Conservation (phyloP, 1,140 invertebrate genomes). For the Procambarus virginalis region DNA sequence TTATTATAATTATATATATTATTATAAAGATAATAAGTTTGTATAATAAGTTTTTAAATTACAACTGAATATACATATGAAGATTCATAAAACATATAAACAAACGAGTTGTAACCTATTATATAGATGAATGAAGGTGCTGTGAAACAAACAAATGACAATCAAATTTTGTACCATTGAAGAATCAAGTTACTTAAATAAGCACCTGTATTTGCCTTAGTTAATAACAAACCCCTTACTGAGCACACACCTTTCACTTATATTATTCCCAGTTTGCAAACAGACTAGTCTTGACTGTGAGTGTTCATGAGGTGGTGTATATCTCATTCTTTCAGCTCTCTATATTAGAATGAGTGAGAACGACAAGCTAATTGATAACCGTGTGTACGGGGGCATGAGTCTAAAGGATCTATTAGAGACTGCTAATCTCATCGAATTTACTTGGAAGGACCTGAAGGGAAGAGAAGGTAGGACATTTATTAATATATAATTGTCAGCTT, state of each 20-base stretch:
- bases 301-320: neutral
- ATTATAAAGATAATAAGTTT: neutral
- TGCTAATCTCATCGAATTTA: conserved; percentile 37
- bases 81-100: neutral
- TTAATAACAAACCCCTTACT: neutral
- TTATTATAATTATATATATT: neutral
- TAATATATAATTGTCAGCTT: neutral
- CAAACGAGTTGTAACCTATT: neutral
- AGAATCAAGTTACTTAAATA: neutral
- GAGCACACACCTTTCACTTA: neutral
- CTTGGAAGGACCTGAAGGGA: conserved; percentile 51
- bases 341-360: conserved; percentile 26
- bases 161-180: neutral
- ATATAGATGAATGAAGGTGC: neutral
- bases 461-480: conserved; percentile 21
- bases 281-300: conserved; percentile 8
- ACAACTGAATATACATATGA: neutral
- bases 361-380: conserved; percentile 34
- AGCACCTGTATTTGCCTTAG: neutral
- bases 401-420: conserved; percentile 39
- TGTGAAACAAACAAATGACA: neutral
- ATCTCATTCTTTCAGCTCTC: neutral
- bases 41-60: neutral
- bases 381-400: conserved; percentile 43
- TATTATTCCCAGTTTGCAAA: conserved; percentile 10